These are phyloP conservation scores for Archips xylosteana DNA, from an alignment of 2,888 invertebrate species.

Conservation along the genomic window DNA sequence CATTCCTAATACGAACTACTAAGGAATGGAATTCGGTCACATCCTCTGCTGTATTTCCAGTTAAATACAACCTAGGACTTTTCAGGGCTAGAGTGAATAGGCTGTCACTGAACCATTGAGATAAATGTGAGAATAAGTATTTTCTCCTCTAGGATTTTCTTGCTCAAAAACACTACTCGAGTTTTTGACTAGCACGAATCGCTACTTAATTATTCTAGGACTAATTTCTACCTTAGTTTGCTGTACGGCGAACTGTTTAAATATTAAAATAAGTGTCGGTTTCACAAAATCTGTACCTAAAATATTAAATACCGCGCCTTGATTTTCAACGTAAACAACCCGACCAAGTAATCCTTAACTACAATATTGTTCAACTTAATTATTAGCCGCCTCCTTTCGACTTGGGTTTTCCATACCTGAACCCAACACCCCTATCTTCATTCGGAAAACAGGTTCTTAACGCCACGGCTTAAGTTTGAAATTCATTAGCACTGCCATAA, in stretches of 20 bases:
- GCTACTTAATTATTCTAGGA: too few relatives aligned
- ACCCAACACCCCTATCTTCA: background rate
- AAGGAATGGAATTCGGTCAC: too few relatives aligned
- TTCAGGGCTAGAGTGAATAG: too few relatives aligned
- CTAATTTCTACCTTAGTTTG: background rate
- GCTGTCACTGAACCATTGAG: too few relatives aligned
- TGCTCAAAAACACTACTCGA: too few relatives aligned
- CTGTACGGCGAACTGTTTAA: background rate
- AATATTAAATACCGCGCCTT: background rate
- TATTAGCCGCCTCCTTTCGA: background rate
- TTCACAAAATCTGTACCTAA: background rate
- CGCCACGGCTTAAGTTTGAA: background rate
- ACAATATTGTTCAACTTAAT: conserved; percentile 13
- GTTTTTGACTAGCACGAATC: too few relatives aligned
- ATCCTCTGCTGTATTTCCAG: too few relatives aligned
- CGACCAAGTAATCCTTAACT: conserved; percentile 11
- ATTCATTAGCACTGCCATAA: background rate
- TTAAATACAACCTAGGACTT: too few relatives aligned
- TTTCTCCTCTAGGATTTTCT: too few relatives aligned
- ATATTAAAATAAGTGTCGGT: background rate
- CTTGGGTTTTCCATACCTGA: conserved; percentile 11
- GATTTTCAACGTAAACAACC: background rate
- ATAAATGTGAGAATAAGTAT: too few relatives aligned
- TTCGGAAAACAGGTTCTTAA: background rate
- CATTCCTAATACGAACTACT: too few relatives aligned